Percentiles rank a stretch among this genome's conserved stretches.
Conservation (phyloP, 2,113 vertebrate genomes). For the Numida meleagris region DNA sequence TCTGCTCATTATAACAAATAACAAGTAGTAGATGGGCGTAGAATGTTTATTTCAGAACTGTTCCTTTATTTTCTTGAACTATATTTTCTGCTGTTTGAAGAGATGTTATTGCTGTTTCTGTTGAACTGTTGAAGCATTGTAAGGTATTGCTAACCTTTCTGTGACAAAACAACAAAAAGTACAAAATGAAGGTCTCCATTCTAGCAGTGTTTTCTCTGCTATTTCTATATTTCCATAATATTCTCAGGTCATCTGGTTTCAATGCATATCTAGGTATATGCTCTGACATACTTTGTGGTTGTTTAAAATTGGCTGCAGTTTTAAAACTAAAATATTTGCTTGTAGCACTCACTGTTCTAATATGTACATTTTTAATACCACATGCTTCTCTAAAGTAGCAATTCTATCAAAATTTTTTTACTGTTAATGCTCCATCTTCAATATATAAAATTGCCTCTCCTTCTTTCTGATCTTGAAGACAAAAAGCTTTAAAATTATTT, state of each 20-base stretch:
- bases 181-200: not conserved
- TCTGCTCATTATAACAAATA: not conserved
- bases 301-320: not conserved
- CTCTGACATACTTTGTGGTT: slow-evolving; percentile 5
- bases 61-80: not conserved
- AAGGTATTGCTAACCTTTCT: not conserved
- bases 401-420: not conserved
- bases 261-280: not conserved
- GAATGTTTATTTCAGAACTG: not conserved
- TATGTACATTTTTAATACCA: not conserved
- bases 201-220: not conserved
- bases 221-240: not conserved
- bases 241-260: not conserved
- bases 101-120: not conserved
- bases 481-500: not conserved
- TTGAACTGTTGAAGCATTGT: not conserved
- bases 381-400: not conserved
- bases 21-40: not conserved
- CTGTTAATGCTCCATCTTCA: not conserved
- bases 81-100: not conserved
- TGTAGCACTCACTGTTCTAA: not conserved
- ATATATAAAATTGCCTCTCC: not conserved
- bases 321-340: slow-evolving; percentile 8
- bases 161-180: not conserved
- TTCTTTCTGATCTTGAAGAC: not conserved